Percentiles rank a stretch among this genome's conserved stretches.
These are phyloP conservation scores for Clarias macrocephalus DNA, from an alignment of 2,113 vertebrate genomes.

Conservation along the genomic window DNA sequence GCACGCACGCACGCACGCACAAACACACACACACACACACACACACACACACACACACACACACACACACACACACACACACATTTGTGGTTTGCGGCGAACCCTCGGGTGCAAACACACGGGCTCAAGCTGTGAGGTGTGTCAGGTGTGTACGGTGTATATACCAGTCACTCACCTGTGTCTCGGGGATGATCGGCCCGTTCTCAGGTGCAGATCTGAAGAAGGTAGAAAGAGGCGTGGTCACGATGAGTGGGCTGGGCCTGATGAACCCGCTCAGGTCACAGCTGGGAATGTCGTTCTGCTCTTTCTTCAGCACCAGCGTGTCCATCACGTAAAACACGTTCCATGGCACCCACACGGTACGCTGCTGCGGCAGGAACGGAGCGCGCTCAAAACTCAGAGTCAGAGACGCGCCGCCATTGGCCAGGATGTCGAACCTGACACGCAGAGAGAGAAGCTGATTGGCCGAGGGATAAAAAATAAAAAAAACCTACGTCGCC, in stretches of 20 bases:
- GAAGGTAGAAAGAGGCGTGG: conserved; percentile 91
- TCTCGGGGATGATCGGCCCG: conserved; percentile 94
- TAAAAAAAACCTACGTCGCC: background rate
- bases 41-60: too few species aligned
- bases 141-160: background rate
- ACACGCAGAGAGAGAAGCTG: background rate
- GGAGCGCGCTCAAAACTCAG: conserved; percentile 92
- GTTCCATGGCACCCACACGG: conserved; percentile 96
- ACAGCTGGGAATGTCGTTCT: conserved; percentile 97
- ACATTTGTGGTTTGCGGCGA: too few species aligned
- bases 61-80: too few species aligned
- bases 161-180: conserved; percentile 79
- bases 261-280: conserved; percentile 94
- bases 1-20: too few species aligned
- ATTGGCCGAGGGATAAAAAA: background rate
- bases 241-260: conserved; percentile 89
- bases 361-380: conserved; percentile 92
- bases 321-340: conserved; percentile 99
- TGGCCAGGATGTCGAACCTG: conserved; percentile 95
- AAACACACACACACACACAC: too few species aligned
- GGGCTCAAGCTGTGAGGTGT: background rate
- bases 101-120: too few species aligned
- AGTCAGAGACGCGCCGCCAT: conserved; percentile 92
- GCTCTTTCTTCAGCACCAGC: conserved; percentile 96
- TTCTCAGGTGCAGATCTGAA: conserved; percentile 86